Evolutionary conservation across 1,140 invertebrate species (phyloP), one percentile per base, ranked within the genome.

Genomic region (Cecropterus lyciades): DNA sequence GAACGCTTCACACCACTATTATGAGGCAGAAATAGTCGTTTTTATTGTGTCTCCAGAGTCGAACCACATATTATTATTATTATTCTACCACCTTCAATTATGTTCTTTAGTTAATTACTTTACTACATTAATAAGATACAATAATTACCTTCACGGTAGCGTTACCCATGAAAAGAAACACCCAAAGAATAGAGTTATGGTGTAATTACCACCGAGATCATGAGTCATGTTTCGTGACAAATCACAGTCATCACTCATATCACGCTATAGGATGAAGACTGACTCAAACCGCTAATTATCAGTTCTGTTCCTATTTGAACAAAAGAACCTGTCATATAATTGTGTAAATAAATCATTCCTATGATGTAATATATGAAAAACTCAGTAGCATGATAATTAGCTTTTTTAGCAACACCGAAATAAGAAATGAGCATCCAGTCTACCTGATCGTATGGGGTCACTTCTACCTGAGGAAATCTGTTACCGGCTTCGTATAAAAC

Each of bases 211-310:
- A 10, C n/a, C 33, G 33, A 63, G 48, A 42, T 24, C 10, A 62
- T 77, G 71, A 73, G 20, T 73, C 71, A 77, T 46, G 14, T 69
- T 42, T 55, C 74, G 67, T 77, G 74, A 73, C 72, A 77, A 74
- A 69, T 69, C 59, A 42, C 60, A 52, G 73, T 71, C 66, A 77
- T 67, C 63, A 67, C 49, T 64, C 59, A 59, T 37, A 71, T 69
- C 66, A 74, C 57, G 66, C 65, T 60, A 69, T 59, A 24, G 56
- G 10, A 30, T 3, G 24, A 59, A 15, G 48, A 62, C 66, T 77
- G 74, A 77, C 17, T 77, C 74, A 77, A 16, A 45, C 53, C 40
- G 13, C 55, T 77, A 77, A 77, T 73, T 70, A 73, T 46, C 56
- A 37, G 42, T 14, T 56, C 45, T 11, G 30, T 46, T 55, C n/a